Evolutionary conservation across 2,113 vertebrate species (phyloP).

Genomic region (Engystomops pustulosus): DNA sequence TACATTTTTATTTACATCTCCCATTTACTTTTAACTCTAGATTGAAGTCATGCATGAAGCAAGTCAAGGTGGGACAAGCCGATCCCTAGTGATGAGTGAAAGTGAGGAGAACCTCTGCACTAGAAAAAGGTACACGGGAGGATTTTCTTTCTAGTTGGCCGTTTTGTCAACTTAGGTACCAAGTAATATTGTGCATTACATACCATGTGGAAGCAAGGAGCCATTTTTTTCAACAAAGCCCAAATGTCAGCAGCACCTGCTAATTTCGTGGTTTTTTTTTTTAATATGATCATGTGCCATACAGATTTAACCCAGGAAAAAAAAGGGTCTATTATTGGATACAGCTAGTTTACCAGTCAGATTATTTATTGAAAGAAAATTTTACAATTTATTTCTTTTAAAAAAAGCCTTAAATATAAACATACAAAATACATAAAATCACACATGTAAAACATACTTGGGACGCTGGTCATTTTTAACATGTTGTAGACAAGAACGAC

Average conservation of each 20-base stretch:
- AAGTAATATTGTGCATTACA: background rate
- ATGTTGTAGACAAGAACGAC: no score
- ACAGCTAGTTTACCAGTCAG: background rate
- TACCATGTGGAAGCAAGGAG: background rate
- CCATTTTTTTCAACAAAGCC: background rate
- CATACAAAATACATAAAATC: conserved; percentile 1
- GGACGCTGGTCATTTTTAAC: background rate
- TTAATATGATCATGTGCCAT: no score
- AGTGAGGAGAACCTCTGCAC: conserved; percentile 83
- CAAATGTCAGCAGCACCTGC: background rate
- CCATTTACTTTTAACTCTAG: conserved; percentile 67
- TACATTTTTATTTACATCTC: background rate
- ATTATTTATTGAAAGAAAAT: conserved; percentile 35
- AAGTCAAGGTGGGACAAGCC: conserved; percentile 82
- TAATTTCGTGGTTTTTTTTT: no score
- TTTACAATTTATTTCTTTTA: background rate
- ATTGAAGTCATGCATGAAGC: conserved; percentile 92
- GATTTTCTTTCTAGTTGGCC: background rate
- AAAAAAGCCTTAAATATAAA: conserved; percentile 20
- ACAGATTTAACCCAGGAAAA: no score
- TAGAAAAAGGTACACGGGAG: conserved; percentile 80
- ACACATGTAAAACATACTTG: background rate
- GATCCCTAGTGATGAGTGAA: conserved; percentile 75
- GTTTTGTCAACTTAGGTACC: background rate
- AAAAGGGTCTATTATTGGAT: background rate